Conservation (phyloP, 2,113 vertebrate species). For the Cyprinodon variegatus region DNA sequence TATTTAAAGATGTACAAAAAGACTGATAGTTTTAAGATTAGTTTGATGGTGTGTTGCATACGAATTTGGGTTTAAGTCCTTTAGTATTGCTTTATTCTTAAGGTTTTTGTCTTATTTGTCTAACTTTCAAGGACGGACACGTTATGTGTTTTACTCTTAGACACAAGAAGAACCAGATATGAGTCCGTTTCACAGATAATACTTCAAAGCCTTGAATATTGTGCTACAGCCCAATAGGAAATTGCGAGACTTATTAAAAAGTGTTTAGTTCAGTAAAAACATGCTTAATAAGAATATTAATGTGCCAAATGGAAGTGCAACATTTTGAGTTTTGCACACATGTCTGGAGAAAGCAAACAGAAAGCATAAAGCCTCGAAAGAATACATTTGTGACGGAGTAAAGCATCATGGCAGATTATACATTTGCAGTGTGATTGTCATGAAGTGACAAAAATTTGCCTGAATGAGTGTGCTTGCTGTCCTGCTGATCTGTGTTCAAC, state of each 20-base stretch:
- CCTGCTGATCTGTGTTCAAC: slow-evolving; percentile 28
- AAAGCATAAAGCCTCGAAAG: background rate
- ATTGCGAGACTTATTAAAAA: background rate
- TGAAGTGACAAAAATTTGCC: slow-evolving; percentile 32
- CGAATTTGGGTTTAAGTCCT: slow-evolving; percentile 28
- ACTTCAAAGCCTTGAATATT: slow-evolving; percentile 8
- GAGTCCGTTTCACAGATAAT: slow-evolving; percentile 12
- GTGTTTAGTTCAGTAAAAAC: background rate
- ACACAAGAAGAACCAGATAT: slow-evolving; percentile 10
- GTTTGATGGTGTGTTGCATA: slow-evolving; percentile 15
- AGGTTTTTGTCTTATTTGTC: background rate
- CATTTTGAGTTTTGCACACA: background rate
- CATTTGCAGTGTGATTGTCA: slow-evolving; percentile 42
- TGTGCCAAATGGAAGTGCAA: background rate
- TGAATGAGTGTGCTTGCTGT: slow-evolving; percentile 44
- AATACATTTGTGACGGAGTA: background rate
- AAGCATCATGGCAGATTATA: background rate
- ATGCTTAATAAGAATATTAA: background rate
- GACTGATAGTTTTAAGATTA: slow-evolving; percentile 17
- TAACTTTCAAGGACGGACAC: slow-evolving; percentile 18
- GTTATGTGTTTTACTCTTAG: background rate
- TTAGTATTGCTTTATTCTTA: slow-evolving; percentile 8
- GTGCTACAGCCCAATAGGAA: background rate
- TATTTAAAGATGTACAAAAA: slow-evolving; percentile 19
- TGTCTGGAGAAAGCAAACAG: background rate